phyloP scores from a whole-genome alignment of 2,797 vertebrate species.

The Columba guinea region DNA sequence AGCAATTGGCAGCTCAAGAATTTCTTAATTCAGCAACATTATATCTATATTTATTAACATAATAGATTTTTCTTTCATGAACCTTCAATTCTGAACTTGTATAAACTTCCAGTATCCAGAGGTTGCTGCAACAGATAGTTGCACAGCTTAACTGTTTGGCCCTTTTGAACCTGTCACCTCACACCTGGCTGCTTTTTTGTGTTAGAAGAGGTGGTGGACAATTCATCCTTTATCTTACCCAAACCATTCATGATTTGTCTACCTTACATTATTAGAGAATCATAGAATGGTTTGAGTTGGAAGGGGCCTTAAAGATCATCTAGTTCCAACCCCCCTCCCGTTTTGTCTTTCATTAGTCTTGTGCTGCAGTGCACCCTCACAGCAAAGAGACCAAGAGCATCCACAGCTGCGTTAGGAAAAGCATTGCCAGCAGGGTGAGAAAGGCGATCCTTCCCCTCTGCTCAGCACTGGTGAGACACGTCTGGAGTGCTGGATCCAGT shows the following conservation, averaged over 20 bases:
- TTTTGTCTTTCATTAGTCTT: not conserved
- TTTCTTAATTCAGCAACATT: not conserved
- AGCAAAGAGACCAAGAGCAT: not conserved
- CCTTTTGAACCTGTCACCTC: not conserved
- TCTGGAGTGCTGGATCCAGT: not conserved
- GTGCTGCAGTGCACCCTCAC: not conserved
- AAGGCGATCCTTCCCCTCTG: not conserved
- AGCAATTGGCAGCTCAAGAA: not conserved
- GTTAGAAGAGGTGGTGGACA: not conserved
- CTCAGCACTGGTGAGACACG: not conserved
- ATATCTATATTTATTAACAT: not conserved
- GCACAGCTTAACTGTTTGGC: not conserved
- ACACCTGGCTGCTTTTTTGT: not conserved
- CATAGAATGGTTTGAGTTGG: too few species aligned
- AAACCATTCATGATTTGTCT: not conserved
- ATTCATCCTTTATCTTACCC: not conserved
- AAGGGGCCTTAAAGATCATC: too few species aligned
- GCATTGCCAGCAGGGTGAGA: not conserved
- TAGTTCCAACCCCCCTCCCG: too few species aligned
- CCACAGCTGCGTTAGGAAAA: not conserved
- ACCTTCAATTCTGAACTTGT: not conserved
- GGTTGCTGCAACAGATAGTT: not conserved
- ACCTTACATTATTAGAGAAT: not conserved
- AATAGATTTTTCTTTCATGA: not conserved
- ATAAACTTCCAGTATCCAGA: not conserved